These are phyloP conservation scores for Agriopis aurantiaria DNA, from an alignment of 2,888 invertebrate species.

Conservation along the genomic window DNA sequence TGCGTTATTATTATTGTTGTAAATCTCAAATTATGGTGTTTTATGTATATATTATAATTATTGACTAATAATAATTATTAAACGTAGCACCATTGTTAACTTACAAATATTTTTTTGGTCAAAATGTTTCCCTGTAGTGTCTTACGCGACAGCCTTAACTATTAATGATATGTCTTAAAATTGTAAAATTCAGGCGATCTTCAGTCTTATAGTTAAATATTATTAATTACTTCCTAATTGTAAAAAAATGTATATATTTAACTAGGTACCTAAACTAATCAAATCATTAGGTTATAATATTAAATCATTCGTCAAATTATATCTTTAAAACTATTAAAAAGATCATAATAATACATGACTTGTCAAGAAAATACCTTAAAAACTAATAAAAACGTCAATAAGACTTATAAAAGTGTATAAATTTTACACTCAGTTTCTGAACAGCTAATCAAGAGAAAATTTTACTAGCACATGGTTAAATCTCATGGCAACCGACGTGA, in stretches of 20 bases:
- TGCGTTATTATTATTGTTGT: not conserved
- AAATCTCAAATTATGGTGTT: not conserved
- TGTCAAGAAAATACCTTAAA: not conserved
- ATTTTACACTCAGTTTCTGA: not conserved
- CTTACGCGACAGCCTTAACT: not conserved
- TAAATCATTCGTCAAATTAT: too few relatives aligned
- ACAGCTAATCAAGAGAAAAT: too few relatives aligned
- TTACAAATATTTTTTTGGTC: not conserved
- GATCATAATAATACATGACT: too few relatives aligned
- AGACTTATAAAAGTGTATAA: not conserved
- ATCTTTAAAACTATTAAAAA: too few relatives aligned
- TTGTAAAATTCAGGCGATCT: not conserved
- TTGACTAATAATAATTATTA: not conserved
- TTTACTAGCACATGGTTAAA: too few relatives aligned
- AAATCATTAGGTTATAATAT: too few relatives aligned
- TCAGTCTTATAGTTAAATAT: constrained; percentile 8
- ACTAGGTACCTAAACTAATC: not conserved
- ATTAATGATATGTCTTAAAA: constrained; percentile 1
- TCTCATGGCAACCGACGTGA: too few relatives aligned
- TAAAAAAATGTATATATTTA: not conserved
- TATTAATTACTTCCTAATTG: not conserved
- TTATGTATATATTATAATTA: not conserved
- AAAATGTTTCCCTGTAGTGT: constrained; percentile 2
- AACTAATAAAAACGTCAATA: not conserved
- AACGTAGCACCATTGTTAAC: not conserved